Percentiles rank a stretch among this genome's conserved stretches.
Conservation (phyloP, 37 sponge, comb jelly and placozoan species). For the Hormiphora californensis region DNA sequence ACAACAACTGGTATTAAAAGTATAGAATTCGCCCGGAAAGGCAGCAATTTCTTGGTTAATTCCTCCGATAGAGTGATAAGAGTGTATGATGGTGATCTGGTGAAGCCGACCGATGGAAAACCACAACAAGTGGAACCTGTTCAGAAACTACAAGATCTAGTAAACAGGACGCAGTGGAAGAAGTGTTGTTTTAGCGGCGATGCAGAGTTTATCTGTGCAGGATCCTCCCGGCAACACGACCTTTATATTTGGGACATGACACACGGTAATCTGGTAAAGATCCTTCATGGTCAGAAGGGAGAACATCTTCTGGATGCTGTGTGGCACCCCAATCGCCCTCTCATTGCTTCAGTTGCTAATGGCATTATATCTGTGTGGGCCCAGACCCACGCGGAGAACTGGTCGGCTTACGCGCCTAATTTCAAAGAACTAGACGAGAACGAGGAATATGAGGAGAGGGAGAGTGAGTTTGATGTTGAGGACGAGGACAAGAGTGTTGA, state of each 20-base stretch:
- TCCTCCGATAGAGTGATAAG: conserved; percentile 84
- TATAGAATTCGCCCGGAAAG: conserved; percentile 86
- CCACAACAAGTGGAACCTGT: conserved; percentile 62
- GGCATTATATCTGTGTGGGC: conserved; percentile 94
- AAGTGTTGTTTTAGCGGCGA: conserved; percentile 92
- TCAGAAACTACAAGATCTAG: conserved; percentile 91
- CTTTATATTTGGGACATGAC: conserved; percentile 93
- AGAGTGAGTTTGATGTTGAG: conserved; percentile 88
- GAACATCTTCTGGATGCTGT: conserved; percentile 88
- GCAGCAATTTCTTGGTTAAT: conserved; percentile 85
- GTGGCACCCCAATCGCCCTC: conserved; percentile 94
- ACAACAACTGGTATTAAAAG: conserved; percentile 69
- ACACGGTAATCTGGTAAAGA: conserved; percentile 90
- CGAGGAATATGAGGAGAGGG: conserved; percentile 88
- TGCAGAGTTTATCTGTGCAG: conserved; percentile 91
- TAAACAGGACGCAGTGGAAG: conserved; percentile 87
- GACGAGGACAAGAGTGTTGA: conserved; percentile 55
- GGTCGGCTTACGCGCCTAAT: conserved; percentile 98
- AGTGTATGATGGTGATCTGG: conserved; percentile 81
- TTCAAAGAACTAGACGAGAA: conserved; percentile 98
- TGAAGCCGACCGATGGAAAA: conserved; percentile 42
- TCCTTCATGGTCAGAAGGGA: conserved; percentile 95
- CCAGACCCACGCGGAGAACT: conserved; percentile 81
- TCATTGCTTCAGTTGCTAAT: conserved; percentile 89
- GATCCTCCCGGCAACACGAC: conserved; percentile 84